Percentiles rank a stretch among this genome's conserved stretches.
phyloP scores from a whole-genome alignment of 2,113 vertebrate genomes.

The Polypterus bichir region DNA sequence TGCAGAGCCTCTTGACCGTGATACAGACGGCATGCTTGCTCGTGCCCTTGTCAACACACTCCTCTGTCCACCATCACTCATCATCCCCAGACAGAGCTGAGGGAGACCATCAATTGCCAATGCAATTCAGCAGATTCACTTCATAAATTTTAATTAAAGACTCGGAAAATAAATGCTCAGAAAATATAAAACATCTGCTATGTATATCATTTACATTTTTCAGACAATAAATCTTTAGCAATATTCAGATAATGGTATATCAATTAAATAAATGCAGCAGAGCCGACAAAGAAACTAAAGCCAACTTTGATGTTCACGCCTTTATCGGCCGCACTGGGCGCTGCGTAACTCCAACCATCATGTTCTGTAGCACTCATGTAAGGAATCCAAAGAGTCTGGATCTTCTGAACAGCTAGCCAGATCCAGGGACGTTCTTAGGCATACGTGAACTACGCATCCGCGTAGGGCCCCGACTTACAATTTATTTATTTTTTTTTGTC shows the following conservation, averaged over 20 bases:
- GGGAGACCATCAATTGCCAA: slow-evolving; percentile 85
- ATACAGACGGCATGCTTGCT: slow-evolving; percentile 61
- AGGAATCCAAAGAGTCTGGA: too few species aligned
- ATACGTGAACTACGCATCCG: too few species aligned
- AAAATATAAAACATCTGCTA: slow-evolving; percentile 98
- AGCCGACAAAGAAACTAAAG: slow-evolving; percentile 4
- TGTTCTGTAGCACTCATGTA: too few species aligned
- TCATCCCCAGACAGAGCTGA: slow-evolving; percentile 74
- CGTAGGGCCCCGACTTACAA: too few species aligned
- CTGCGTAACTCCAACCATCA: not conserved
- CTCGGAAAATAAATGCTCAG: slow-evolving; percentile 94
- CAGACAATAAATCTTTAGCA: slow-evolving; percentile 81
- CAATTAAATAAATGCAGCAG: slow-evolving; percentile 15
- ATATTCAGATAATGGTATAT: slow-evolving; percentile 47
- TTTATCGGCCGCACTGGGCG: not conserved
- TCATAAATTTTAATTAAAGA: slow-evolving; percentile 98
- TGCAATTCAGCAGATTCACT: slow-evolving; percentile 96
- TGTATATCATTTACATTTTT: slow-evolving; percentile 85
- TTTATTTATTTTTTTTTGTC: too few species aligned
- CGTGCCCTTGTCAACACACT: slow-evolving; percentile 78
- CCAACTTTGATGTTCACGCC: not conserved
- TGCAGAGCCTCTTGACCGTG: slow-evolving; percentile 45
- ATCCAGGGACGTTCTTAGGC: too few species aligned
- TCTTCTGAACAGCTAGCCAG: too few species aligned
- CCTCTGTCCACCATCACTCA: slow-evolving; percentile 81